Evolutionary conservation across 1,140 invertebrate species (phyloP).

Genomic region (Oryctes rhinoceros): DNA sequence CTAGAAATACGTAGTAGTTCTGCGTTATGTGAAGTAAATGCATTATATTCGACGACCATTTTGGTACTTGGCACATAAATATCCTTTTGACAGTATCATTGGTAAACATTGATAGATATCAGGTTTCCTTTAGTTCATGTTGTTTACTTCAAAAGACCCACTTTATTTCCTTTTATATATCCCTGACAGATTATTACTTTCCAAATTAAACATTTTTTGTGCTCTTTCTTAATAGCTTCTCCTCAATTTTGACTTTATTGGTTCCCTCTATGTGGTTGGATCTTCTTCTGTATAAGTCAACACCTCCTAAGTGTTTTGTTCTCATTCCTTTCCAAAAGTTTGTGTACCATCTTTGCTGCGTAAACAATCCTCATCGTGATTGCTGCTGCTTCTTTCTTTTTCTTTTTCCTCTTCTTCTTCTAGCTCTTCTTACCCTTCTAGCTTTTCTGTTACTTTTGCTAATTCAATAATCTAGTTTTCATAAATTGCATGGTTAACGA

Average conservation of each 20-base stretch:
- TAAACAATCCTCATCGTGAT: neutral
- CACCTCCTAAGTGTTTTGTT: conserved; percentile 1
- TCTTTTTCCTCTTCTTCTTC: neutral
- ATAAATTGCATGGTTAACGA: conserved; percentile 20
- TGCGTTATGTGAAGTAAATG: conserved; percentile 45
- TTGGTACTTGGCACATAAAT: conserved; percentile 40
- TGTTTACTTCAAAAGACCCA: conserved; percentile 40
- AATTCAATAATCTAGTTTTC: conserved; percentile 8
- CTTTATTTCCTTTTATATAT: neutral
- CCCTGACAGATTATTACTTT: neutral
- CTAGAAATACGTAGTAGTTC: neutral
- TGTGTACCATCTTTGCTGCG: neutral
- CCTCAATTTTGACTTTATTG: conserved; percentile 20
- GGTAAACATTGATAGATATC: conserved; percentile 23
- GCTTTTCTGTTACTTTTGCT: neutral
- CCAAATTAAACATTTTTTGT: conserved; percentile 8
- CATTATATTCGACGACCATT: conserved; percentile 60
- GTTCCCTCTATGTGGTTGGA: conserved; percentile 24
- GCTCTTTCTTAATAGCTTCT: conserved; percentile 34
- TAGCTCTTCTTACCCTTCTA: neutral
- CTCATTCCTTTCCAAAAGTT: neutral
- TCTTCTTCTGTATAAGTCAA: neutral
- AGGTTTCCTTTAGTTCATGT: conserved; percentile 12
- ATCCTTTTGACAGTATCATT: conserved; percentile 35
- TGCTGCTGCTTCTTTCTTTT: neutral